Conservation (phyloP, 2,888 invertebrate genomes). For the Meandrusa payeni region DNA sequence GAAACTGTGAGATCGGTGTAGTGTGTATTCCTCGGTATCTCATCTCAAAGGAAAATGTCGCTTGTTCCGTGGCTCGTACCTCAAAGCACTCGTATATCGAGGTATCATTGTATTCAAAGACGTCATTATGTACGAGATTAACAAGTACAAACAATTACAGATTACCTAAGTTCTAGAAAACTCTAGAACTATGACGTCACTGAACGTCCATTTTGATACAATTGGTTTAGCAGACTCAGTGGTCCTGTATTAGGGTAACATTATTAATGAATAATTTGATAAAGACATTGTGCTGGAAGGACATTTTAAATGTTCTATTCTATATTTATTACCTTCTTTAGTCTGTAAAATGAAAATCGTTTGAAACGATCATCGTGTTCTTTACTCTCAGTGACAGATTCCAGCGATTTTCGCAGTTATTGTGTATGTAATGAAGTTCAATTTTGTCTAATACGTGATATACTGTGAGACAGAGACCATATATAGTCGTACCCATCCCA, state of each 20-base stretch:
- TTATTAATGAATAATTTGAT: not conserved
- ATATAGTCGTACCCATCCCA: not conserved
- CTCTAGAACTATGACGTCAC: too few species aligned
- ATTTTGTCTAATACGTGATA: slow-evolving; percentile 10
- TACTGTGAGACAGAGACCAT: slow-evolving; percentile 17
- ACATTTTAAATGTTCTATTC: slow-evolving; percentile 4
- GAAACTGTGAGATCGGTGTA: too few species aligned
- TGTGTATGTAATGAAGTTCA: not conserved
- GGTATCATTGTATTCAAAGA: too few species aligned
- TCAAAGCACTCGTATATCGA: too few species aligned
- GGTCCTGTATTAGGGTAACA: slow-evolving; percentile 2
- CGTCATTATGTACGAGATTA: too few species aligned
- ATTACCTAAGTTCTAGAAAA: too few species aligned
- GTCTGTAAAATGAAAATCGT: slow-evolving; percentile 13
- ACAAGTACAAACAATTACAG: too few species aligned
- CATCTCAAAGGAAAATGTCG: too few species aligned
- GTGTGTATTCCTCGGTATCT: too few species aligned
- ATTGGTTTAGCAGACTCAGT: too few species aligned
- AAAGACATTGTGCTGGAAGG: not conserved
- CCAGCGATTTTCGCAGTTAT: slow-evolving; percentile 20
- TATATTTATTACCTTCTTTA: not conserved
- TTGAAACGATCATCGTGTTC: not conserved
- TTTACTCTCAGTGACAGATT: not conserved
- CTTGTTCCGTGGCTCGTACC: too few species aligned
- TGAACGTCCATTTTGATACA: too few species aligned